Percentiles rank a stretch among this genome's conserved stretches.
These are phyloP conservation scores for Rhineura floridana DNA, from an alignment of 2,113 vertebrate species.

Conservation along the genomic window DNA sequence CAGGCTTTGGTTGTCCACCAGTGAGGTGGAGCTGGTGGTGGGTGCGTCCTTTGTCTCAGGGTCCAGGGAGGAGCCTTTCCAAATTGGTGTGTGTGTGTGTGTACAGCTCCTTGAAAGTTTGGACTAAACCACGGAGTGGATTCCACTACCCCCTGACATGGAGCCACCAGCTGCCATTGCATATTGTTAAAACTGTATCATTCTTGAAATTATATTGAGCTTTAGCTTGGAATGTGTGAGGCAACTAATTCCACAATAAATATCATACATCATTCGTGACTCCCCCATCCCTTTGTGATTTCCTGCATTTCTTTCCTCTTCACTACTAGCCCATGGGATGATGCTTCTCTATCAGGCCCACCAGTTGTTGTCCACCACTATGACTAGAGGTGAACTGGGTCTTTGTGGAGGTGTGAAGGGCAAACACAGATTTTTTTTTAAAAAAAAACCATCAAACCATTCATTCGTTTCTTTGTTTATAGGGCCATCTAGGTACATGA, in stretches of 20 bases:
- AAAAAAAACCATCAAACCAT: background rate
- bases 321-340: background rate
- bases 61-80: too few species aligned
- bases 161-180: too few species aligned
- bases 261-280: background rate
- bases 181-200: background rate
- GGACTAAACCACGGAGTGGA: too few species aligned
- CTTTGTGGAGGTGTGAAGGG: background rate
- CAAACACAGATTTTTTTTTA: background rate
- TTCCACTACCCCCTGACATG: too few species aligned
- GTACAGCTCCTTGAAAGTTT: too few species aligned
- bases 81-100: too few species aligned
- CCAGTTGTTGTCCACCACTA: background rate
- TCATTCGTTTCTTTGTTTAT: background rate
- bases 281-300: background rate
- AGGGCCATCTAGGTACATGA: background rate
- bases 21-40: too few species aligned
- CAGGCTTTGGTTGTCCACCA: too few species aligned
- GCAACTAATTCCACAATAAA: background rate
- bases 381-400: background rate
- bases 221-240: background rate
- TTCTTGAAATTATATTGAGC: background rate
- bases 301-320: background rate
- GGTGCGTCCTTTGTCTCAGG: too few species aligned
- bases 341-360: background rate